Base-by-base conservation (phyloP, 2,797 vertebrate genomes). In the Podarcis lilfordi region DNA sequence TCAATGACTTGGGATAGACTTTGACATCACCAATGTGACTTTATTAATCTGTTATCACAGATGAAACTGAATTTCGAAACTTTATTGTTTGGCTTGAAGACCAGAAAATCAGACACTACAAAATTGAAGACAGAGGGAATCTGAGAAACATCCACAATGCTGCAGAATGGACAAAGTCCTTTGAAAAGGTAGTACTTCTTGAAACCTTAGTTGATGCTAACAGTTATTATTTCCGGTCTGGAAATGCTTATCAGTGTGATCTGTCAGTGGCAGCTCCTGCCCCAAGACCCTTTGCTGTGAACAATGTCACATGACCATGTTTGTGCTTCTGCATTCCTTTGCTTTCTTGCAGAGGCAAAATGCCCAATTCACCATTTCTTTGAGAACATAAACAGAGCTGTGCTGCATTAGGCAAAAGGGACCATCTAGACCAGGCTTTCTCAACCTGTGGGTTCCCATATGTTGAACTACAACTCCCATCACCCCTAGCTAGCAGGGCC, bases 11-110 rank as follows among this genome's bases (percentile, higher is more conserved):
- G n/a, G 4, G 27, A 43, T 25, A 11, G 37, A 5, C 37, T 68
- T 66, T 2, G 27, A 13, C 13, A 25, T 32, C 32, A 21, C 66
- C 11, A 4, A 7, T 50, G 10, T 84, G 21, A 61, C 75, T 55
- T 61, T 43, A 27, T 50, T 59, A 23, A 10, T 17, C 81, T 66
- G 79, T 90, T 59, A 40, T 37, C 55, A 8, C 95, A 99, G 99
- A 99, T 97, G 99, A 99, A 94, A 98, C 98, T 0, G 98, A 99
- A 95, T 99, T 98, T 92, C 98, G 98, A 94, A 99, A 99, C 93
- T 98, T 99, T 91, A 97, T 99, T 10, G 98, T 99, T 88, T 99
- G 99, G 99, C 97, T 99, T 2, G 99, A 99, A 96, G 99, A 99
- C 95, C 99, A 99, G 97, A 99, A 99, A 95, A 98, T 99, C 86